A percentile compares a stretch with the other conserved stretches of the same genome.
phyloP scores from a whole-genome alignment of 2,113 vertebrate species.

The Guaruba guarouba region DNA sequence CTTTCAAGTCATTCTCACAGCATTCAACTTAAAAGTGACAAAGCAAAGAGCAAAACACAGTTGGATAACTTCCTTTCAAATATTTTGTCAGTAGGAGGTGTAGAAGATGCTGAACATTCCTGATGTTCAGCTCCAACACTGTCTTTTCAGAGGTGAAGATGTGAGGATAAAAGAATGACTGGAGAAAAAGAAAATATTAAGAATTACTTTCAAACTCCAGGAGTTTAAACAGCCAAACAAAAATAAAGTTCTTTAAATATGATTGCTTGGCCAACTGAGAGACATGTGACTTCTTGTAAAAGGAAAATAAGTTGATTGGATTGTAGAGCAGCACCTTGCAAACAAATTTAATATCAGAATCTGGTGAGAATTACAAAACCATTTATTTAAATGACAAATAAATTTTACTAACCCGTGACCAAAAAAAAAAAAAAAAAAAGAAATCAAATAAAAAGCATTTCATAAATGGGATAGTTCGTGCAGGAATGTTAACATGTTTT shows the following conservation, averaged over 20 bases:
- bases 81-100: neutral
- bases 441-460: neutral
- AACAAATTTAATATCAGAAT: neutral
- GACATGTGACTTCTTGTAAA: neutral
- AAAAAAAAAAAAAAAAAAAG: neutral
- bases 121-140: neutral
- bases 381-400: neutral
- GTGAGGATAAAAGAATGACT: neutral
- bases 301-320: neutral
- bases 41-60: neutral
- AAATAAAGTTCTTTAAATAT: neutral
- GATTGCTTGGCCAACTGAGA: neutral
- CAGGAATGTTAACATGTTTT: neutral
- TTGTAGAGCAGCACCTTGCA: neutral
- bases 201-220: neutral
- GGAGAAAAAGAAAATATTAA: neutral
- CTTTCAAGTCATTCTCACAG: neutral
- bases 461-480: neutral
- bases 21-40: neutral
- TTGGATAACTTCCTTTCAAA: neutral
- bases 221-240: neutral
- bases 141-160: neutral
- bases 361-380: neutral
- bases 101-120: neutral
- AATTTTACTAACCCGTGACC: neutral